A percentile compares a stretch with the other conserved stretches of the same genome.
Evolutionary conservation across 2,113 vertebrate species (phyloP).

Genomic region (Cyphomyrus plagiostoma): DNA sequence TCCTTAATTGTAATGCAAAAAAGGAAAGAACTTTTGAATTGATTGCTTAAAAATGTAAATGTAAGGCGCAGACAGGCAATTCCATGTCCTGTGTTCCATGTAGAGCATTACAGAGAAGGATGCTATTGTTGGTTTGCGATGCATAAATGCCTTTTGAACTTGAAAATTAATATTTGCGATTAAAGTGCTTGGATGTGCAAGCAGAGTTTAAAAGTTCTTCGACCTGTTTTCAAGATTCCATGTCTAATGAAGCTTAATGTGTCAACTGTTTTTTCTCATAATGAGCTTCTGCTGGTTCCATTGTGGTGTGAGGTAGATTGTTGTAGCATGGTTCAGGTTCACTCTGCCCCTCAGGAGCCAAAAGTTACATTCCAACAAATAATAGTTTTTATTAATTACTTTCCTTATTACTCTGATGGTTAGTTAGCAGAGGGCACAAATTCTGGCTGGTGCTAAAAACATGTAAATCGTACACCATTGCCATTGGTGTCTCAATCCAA

Average conservation of each 20-base stretch:
- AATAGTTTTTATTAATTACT: background rate
- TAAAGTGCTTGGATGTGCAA: background rate
- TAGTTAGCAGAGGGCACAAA: background rate
- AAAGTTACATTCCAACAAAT: background rate
- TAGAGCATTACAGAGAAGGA: background rate
- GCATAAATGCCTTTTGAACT: background rate
- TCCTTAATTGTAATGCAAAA: background rate
- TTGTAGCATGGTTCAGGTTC: background rate
- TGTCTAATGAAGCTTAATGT: background rate
- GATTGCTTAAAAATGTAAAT: background rate
- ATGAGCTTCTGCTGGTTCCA: background rate
- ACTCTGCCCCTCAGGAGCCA: background rate
- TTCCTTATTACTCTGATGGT: background rate
- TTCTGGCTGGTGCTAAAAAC: background rate
- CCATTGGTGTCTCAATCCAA: background rate
- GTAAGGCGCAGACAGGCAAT: background rate
- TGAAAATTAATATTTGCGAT: background rate
- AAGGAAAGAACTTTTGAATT: background rate
- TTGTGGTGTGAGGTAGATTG: background rate
- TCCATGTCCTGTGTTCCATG: background rate
- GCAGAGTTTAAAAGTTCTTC: background rate
- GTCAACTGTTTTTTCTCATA: background rate
- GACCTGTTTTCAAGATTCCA: background rate
- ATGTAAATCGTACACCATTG: background rate
- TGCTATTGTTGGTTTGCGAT: background rate